Evolutionary conservation across 2,888 invertebrate species (phyloP), one percentile per base, ranked within the genome.

Genomic region (Buathra laborator): DNA sequence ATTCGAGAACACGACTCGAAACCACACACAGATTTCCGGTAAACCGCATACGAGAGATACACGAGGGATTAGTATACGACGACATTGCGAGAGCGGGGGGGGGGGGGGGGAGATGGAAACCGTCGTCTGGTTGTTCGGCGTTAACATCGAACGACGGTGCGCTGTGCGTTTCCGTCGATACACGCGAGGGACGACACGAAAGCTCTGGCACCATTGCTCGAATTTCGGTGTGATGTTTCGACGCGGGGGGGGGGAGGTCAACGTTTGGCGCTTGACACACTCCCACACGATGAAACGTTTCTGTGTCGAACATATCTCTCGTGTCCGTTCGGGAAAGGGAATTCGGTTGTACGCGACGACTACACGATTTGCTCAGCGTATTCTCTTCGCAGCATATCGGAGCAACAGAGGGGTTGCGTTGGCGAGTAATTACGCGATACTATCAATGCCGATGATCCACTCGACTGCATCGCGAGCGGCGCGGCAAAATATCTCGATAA

Each of bases 31-130:
- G 68, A 24, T 59, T 59, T 7, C 16, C 46, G 78, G 70, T 53
- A 16, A 68, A 72, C 24, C 74, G 43, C 68, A 44, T n/a, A 12
- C 43, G 44, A 67, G 59, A 12, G 46, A 59, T n/a, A 83, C 78
- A 70, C 70, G 51, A 64, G 75, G 46, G 79, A 83, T 83, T 79
- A 51, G 51, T n/a, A 70, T 16, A 37, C 66, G 77, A 62, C 74
- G 64, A 62, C 64, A 83, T 75, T 83, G 29, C 74, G 62, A 44
- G 59, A 14, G n/a, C n/a, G n/a, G n/a, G n/a, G n/a, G n/a, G n/a
- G n/a, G n/a, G n/a, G n/a, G n/a, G 37, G 24, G 51, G 62, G 29
- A 43, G 14, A 16, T n/a, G 44, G 62, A 70, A 75, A 83, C 56
- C 74, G 70, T 64, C 46, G 75, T 14, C 79, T 53, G 74, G 32